phyloP scores from a whole-genome alignment of 2,113 vertebrate genomes.

The Tapirus terrestris region DNA sequence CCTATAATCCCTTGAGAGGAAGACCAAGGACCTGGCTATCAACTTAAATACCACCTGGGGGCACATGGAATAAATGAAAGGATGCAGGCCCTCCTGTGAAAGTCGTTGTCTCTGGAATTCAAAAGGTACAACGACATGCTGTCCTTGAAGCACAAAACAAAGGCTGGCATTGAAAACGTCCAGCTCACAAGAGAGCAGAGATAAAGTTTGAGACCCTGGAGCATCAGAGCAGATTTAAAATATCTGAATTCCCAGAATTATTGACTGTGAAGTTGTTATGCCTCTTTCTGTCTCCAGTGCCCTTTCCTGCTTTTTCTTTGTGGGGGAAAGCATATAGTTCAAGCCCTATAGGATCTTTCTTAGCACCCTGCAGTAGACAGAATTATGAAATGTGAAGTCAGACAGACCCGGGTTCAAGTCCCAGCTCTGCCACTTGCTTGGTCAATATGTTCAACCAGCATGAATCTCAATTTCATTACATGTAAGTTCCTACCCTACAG shows the following conservation, averaged over 20 bases:
- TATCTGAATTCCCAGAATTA: neutral
- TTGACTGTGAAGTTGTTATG: neutral
- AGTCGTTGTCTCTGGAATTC: slow-evolving; percentile 3
- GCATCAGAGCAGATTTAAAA: slow-evolving; percentile 19
- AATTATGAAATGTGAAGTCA: neutral
- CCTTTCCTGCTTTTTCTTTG: neutral
- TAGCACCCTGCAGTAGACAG: neutral
- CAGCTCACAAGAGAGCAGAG: neutral
- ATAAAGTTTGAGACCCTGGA: neutral
- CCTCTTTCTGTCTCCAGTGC: neutral
- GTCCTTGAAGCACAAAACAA: slow-evolving; percentile 27
- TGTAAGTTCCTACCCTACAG: neutral
- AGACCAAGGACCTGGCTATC: neutral
- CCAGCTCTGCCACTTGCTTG: neutral
- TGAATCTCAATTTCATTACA: neutral
- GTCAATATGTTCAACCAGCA: neutral
- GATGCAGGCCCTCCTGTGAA: neutral
- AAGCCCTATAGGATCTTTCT: neutral
- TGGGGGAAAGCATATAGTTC: neutral
- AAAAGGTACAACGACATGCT: neutral
- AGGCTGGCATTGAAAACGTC: neutral
- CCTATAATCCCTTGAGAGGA: slow-evolving; percentile 49
- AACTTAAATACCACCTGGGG: slow-evolving; percentile 22
- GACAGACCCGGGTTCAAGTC: neutral
- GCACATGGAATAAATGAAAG: slow-evolving; percentile 42